Evolutionary conservation across 2,888 invertebrate genomes (phyloP).

Genomic region (Zhengitettix transpicula): DNA sequence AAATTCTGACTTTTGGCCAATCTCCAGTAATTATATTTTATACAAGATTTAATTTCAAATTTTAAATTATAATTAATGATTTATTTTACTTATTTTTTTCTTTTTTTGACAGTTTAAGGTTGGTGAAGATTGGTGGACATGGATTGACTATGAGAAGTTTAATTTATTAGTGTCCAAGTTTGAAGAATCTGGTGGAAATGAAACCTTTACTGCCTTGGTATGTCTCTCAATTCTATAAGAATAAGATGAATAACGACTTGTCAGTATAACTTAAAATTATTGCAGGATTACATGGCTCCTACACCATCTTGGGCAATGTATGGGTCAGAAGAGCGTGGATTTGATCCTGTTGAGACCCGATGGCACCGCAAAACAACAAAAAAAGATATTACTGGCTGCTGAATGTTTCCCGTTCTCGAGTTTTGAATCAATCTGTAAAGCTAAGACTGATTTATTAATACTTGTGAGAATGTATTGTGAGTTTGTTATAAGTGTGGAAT

Average conservation of each 20-base stretch:
- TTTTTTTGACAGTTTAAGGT: slow-evolving; percentile 26
- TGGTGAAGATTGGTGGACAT: slow-evolving; percentile 34
- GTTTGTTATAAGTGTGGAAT: too few species aligned
- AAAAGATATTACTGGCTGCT: slow-evolving; percentile 24
- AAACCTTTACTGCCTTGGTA: slow-evolving; percentile 27
- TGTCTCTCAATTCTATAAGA: neutral
- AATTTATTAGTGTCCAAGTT: slow-evolving; percentile 27
- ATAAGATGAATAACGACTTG: neutral
- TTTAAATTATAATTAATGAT: too few species aligned
- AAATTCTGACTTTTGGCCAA: too few species aligned
- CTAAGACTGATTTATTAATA: neutral
- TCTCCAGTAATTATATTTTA: too few species aligned
- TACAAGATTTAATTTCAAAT: too few species aligned
- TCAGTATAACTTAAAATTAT: neutral
- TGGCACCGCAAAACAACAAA: slow-evolving; percentile 21
- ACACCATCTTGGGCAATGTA: slow-evolving; percentile 37
- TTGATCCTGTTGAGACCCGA: slow-evolving; percentile 35
- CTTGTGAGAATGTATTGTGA: too few species aligned
- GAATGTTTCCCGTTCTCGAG: neutral
- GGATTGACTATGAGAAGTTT: slow-evolving; percentile 38
- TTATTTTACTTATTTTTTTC: too few species aligned
- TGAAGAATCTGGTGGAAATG: slow-evolving; percentile 20
- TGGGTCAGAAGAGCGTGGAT: slow-evolving; percentile 33
- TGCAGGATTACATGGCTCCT: slow-evolving; percentile 31
- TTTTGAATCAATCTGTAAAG: neutral